A percentile compares a stretch with the other conserved stretches of the same genome.
phyloP scores from a whole-genome alignment of 2,113 vertebrate species.

The Barbus barbus region DNA sequence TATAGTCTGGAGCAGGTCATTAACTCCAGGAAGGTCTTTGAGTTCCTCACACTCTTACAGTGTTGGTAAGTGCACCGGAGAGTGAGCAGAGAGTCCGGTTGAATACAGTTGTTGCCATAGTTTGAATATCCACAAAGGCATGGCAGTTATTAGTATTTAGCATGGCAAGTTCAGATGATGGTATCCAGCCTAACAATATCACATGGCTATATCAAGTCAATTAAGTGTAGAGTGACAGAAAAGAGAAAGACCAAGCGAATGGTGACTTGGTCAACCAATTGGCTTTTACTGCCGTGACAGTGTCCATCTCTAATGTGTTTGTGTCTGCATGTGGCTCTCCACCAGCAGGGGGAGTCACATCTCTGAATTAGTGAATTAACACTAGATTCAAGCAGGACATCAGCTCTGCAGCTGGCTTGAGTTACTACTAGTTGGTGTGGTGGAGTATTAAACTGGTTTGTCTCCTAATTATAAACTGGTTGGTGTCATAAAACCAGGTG shows the following conservation, averaged over 20 bases:
- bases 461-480: not conserved
- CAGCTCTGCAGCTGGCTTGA: not conserved
- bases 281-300: no score
- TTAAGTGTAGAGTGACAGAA: no score
- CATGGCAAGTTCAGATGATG: no score
- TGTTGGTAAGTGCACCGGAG: constrained; percentile 90
- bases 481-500: not conserved
- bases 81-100: not conserved
- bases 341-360: constrained; percentile 19
- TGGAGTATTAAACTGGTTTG: not conserved
- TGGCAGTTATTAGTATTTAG: not conserved
- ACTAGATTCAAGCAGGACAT: not conserved
- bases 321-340: not conserved
- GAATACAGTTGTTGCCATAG: no score
- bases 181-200: no score
- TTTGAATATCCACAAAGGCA: not conserved
- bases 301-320: not conserved
- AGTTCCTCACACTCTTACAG: constrained; percentile 90
- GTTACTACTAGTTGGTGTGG: no score
- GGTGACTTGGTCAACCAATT: no score
- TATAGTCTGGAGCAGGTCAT: constrained; percentile 89
- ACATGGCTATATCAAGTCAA: no score
- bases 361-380: not conserved
- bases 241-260: no score
- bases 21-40: constrained; percentile 83